Base-by-base conservation (phyloP, 2,113 vertebrate species). In the Larimichthys crocea region DNA sequence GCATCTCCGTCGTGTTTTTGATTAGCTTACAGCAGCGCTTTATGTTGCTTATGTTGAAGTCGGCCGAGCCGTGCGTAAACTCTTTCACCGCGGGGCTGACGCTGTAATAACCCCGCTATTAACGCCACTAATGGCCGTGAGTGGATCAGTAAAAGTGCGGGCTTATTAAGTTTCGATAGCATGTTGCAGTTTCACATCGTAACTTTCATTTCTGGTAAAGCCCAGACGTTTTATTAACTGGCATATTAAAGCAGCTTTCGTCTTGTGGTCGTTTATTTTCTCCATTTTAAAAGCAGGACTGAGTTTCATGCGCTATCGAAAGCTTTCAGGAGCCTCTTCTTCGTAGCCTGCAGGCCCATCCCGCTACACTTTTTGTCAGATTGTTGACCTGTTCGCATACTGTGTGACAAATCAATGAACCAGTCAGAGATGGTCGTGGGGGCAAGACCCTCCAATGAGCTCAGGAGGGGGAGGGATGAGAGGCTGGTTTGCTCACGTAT, bases 391-490 rank as follows among this genome's bases (percentile, higher is more conserved):
- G 52, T 17, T 76, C 49, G 4, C 50, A 19, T 4, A 10, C 10
- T 55, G 64, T 20, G 11, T 82, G 92, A 89, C 85, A 29, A 17
- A 17, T 22, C 35, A 3, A 4, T 62, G 67, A 69, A 73, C 93
- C 91, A 93, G 61, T 95, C 71, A 73, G 26, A 73, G 40, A 3
- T 10, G 40, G 49, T 63, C 78, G 57, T 46, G 79, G 66, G 66
- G 42, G 62, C 60, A 40, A 16, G 44, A n/a, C 44, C 59, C 24
- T 66, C 92, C 92, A 90, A 86, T 86, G 48, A 77, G 64, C 53
- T 29, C 22, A 0, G 60, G 26, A 22, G 86, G 86, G 35, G 85
- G 88, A 56, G 92, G 87, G 80, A 49, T 20, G 19, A 48, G 44
- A 46, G 16, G 14, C 35, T 56, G 64, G 84, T 83, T 82, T 76